Evolutionary conservation across 2,888 invertebrate genomes (phyloP).

Genomic region (Ganaspis brasiliensis): DNA sequence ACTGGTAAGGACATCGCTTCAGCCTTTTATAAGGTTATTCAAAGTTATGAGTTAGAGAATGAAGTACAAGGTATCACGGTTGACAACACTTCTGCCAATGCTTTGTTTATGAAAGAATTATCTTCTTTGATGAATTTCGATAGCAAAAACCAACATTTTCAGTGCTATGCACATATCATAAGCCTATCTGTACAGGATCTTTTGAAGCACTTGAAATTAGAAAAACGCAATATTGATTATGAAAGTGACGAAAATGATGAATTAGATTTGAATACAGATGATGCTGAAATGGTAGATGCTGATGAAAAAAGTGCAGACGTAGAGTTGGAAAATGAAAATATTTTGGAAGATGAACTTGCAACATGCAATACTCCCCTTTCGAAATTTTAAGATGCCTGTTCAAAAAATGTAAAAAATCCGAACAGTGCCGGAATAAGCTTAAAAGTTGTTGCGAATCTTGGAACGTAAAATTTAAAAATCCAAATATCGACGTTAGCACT

Average conservation of each 20-base stretch:
- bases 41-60: too few relatives aligned
- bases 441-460: slow-evolving; percentile 51
- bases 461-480: slow-evolving; percentile 32
- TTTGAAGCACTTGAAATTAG: slow-evolving; percentile 41
- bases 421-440: slow-evolving; percentile 52
- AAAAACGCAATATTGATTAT: not conserved
- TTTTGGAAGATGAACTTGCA: too few relatives aligned
- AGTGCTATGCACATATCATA: too few relatives aligned
- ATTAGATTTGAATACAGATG: not conserved
- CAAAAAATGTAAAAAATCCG: slow-evolving; percentile 55
- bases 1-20: too few relatives aligned
- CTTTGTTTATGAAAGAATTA: too few relatives aligned
- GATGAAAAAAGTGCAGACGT: too few relatives aligned
- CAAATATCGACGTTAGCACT: slow-evolving; percentile 52
- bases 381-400: slow-evolving; percentile 54
- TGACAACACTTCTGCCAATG: too few relatives aligned
- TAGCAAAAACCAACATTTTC: too few relatives aligned
- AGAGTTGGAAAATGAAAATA: too few relatives aligned
- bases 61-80: too few relatives aligned
- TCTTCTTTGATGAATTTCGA: too few relatives aligned
- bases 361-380: slow-evolving; percentile 43
- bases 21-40: too few relatives aligned
- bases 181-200: slow-evolving; percentile 67
- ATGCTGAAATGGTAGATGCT: not conserved
- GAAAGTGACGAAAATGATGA: slow-evolving; percentile 27